Evolutionary conservation across 2,797 vertebrate species (phyloP), one percentile per base, ranked within the genome.

Genomic region (Bovichtus diacanthus): DNA sequence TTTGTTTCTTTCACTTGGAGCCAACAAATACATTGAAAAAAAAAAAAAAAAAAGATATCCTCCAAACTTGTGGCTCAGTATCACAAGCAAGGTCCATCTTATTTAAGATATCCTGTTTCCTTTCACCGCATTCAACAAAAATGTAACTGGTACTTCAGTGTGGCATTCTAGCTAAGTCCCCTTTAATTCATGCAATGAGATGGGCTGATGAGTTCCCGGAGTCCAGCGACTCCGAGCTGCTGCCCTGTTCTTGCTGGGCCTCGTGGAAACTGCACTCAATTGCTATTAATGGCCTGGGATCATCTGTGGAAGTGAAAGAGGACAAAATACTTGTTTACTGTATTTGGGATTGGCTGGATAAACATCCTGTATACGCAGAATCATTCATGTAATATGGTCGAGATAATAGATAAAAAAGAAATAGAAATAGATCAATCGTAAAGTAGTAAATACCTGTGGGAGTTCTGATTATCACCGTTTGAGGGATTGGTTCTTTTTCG

Each of bases 231-330:
- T 94, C 94, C 1, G 87, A 87, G 86, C 93, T 87, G 81, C 93
- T 95, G 8, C 97, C 97, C 70, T 97, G 93, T 56, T 99, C 98
- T 66, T 98, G 97, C 75, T 98, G 93, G 0, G 98, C 97, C 36
- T 91, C 95, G 9, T 95, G 97, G 59, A 95, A 97, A 44, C 96
- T 97, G 80, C 93, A 95, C 36, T 97, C 97, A 3, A 95, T 88
- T 7, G 96, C 95, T 3, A 88, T 70, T 44, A 94, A 84, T 1
- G 93, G 87, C 23, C 27, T 63, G 0, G 93, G 89, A 0, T 93
- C 92, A 69, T 92, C 92, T 93, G 15, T 58, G 53, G 12, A 63
- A 46, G 31, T 70, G 16, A 68, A 34, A 47, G 0, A 38, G 4
- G 19, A 27, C 9, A 25, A 18, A 19, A 53, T n/a, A 25, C 1